Evolutionary conservation across 2,113 vertebrate species (phyloP), one percentile per base, ranked within the genome.

Genomic region (Platysteira castanea): DNA sequence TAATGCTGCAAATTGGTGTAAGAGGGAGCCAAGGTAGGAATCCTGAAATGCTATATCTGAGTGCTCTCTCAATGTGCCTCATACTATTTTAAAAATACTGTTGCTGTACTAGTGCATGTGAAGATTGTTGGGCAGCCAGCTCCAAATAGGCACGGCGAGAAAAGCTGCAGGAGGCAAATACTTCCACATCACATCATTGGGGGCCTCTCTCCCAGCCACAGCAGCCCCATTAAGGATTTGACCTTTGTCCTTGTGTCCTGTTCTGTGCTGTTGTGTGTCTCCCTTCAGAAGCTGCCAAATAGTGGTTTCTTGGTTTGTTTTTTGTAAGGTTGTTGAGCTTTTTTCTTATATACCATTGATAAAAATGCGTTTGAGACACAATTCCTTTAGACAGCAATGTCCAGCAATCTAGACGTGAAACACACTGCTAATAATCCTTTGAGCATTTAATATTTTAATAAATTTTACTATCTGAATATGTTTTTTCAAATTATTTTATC

Each of bases 1-100:
- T 41, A 94, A 44, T 82, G 77, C 76, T 90, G 77, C 77, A 94
- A 93, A 94, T 94, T 69, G 64, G 83, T 89, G 86, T 68, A 79
- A 89, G 76, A 78, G 73, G 23, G 73, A 93, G 80, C 88, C 49
- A 80, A 82, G 74, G 68, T 8, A 70, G 79, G 78, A 87, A 84
- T 84, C 56, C 73, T 89, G 84, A 87, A 94, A 95, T 27, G 57
- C 46, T 95, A 15, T 81, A 84, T 49, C 52, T 3, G 2, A 89
- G n/a, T 60, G 89, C 17, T 13, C 26, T 71, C 73, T 71, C 69
- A 67, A 28, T 82, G 44, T 39, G 47, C 44, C 69, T 59, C 69
- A n/a, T 0, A 61, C 70, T 91, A 39, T 87, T 94, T 89, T 22
- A 69, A 87, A 95, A 52, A 76, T 53, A 53, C 37, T 68, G 46